A percentile compares a stretch with the other conserved stretches of the same genome.
Evolutionary conservation across 2,888 invertebrate genomes (phyloP).

Genomic region (Anoncus sp.): DNA sequence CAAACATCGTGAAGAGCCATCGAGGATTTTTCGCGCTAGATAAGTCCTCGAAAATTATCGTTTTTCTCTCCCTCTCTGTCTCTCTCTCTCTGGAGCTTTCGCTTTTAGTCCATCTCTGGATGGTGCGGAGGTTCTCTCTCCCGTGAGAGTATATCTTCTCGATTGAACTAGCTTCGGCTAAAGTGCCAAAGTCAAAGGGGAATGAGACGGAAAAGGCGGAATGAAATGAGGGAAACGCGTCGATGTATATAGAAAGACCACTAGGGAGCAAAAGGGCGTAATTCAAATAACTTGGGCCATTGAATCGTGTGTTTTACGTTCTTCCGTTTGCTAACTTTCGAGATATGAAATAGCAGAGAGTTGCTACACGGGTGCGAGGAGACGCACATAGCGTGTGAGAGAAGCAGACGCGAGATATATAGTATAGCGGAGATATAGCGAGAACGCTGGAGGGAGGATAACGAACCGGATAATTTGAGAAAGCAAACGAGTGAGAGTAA

Average conservation of each 20-base stretch:
- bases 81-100: too few relatives aligned
- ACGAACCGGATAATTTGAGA: slow-evolving; percentile 54
- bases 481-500: slow-evolving; percentile 33
- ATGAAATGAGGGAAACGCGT: slow-evolving; percentile 28
- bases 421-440: slow-evolving; percentile 39
- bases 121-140: neutral
- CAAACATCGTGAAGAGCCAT: slow-evolving; percentile 40
- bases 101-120: slow-evolving; percentile 5
- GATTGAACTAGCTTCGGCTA: slow-evolving; percentile 45
- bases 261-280: slow-evolving; percentile 11
- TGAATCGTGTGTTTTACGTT: slow-evolving; percentile 9
- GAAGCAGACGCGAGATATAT: slow-evolving; percentile 17
- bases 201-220: slow-evolving; percentile 21
- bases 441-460: slow-evolving; percentile 38
- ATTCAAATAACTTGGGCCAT: neutral
- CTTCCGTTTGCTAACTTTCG: neutral
- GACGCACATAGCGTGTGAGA: neutral
- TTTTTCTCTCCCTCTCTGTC: slow-evolving; percentile 14
- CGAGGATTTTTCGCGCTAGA: slow-evolving; percentile 38
- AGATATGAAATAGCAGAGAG: neutral
- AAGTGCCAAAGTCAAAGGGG: slow-evolving; percentile 39
- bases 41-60: slow-evolving; percentile 57
- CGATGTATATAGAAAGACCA: neutral
- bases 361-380: slow-evolving; percentile 9
- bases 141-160: slow-evolving; percentile 14